Percentiles rank a stretch among this genome's conserved stretches.
Conservation (phyloP, 2,113 vertebrate species). For the Pseudolaguvia tuberculata region DNA sequence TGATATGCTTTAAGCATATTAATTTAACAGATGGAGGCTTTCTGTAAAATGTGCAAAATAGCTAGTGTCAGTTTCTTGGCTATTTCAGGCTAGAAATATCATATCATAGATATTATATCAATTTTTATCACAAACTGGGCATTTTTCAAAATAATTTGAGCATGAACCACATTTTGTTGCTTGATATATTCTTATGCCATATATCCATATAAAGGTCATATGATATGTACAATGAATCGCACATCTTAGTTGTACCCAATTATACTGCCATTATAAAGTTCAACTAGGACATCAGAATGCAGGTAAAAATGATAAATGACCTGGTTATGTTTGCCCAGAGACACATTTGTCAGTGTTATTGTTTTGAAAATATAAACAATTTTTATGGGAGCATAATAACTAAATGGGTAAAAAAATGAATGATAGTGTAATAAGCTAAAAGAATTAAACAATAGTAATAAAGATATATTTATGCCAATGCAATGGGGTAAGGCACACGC, state of each 20-base stretch:
- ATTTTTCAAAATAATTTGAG: neutral
- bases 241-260: constrained; percentile 14
- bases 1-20: no score
- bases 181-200: neutral
- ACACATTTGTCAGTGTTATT: neutral
- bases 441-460: neutral
- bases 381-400: neutral
- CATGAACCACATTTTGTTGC: neutral
- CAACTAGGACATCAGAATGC: neutral
- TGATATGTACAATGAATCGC: constrained; percentile 6
- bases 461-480: no score
- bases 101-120: no score
- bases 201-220: constrained; percentile 16
- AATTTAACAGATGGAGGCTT: no score
- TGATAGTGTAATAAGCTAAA: neutral
- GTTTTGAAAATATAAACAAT: neutral
- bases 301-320: neutral
- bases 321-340: neutral
- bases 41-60: no score
- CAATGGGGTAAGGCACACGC: no score
- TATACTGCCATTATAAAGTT: constrained; percentile 22
- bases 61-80: no score
- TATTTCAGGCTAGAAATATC: no score
- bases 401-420: constrained; percentile 1
- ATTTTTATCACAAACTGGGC: no score